These are phyloP conservation scores for Esperia sulphurella DNA, from an alignment of 2,888 invertebrate species.

Conservation along the genomic window DNA sequence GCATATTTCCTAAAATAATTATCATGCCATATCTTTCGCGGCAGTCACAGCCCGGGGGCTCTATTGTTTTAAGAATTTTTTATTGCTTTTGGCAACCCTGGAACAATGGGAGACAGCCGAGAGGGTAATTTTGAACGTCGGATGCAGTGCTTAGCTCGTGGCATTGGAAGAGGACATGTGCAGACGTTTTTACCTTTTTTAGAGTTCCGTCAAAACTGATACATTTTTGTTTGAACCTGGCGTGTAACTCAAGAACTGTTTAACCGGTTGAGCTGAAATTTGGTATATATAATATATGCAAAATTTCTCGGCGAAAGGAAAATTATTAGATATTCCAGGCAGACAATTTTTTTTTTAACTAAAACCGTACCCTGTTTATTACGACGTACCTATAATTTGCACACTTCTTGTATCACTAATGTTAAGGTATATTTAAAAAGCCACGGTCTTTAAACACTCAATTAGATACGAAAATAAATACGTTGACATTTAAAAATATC, in stretches of 20 bases:
- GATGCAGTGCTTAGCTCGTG: conserved; percentile 45
- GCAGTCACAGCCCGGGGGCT: conserved; percentile 67
- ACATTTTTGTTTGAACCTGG: no score
- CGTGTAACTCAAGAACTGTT: no score
- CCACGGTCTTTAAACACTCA: no score
- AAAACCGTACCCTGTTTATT: no score
- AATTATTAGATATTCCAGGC: no score
- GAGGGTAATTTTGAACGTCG: conserved; percentile 58
- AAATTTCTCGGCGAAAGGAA: no score
- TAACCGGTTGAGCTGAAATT: no score
- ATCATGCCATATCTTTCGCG: conserved; percentile 68
- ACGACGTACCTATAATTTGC: no score
- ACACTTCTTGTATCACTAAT: no score
- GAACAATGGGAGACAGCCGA: conserved; percentile 66
- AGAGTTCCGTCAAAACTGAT: background rate
- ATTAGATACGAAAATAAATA: conserved; percentile 2
- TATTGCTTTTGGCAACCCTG: conserved; percentile 71
- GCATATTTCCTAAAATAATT: conserved; percentile 70
- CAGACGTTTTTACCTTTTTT: conserved; percentile 32
- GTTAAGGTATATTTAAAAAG: no score
- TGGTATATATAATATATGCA: no score
- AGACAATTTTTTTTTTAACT: no score
- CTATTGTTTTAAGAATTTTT: conserved; percentile 76
- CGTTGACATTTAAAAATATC: conserved; percentile 9
- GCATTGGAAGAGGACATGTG: conserved; percentile 40